These are phyloP conservation scores for Lasioglossum morio DNA, from an alignment of 2,888 invertebrate genomes.

Conservation along the genomic window DNA sequence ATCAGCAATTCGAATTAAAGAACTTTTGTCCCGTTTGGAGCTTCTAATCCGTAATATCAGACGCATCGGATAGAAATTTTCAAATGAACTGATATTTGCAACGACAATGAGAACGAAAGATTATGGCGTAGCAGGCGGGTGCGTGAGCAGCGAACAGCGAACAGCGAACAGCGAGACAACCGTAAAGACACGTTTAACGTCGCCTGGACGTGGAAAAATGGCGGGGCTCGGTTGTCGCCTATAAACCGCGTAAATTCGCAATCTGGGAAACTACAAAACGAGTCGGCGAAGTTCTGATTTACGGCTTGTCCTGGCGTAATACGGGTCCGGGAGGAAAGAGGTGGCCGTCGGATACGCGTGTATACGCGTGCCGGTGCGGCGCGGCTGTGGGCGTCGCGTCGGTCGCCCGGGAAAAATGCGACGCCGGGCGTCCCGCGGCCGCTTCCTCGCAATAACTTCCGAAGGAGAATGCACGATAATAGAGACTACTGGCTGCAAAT, in stretches of 20 bases:
- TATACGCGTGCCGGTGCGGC: conserved; percentile 26
- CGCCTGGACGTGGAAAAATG: not conserved
- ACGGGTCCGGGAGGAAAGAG: conserved; percentile 10
- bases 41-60: not conserved
- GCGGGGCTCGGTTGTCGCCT: conserved; percentile 11
- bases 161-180: not conserved
- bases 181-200: not conserved
- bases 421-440: conserved; percentile 54
- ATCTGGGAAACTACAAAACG: conserved; percentile 72
- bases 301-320: conserved; percentile 40
- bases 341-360: not conserved
- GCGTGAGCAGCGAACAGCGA: not conserved
- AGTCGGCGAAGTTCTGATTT: conserved; percentile 75
- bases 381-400: conserved; percentile 48
- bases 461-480: conserved; percentile 79
- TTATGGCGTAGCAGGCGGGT: too few relatives aligned
- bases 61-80: not conserved
- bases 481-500: conserved; percentile 76
- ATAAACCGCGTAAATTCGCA: conserved; percentile 73
- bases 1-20: not conserved
- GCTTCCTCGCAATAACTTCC: conserved; percentile 77
- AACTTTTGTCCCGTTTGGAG: not conserved
- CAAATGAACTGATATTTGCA: not conserved
- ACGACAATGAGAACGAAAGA: not conserved
- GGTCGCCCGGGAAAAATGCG: conserved; percentile 73